Conservation (phyloP, 30 jellyfish, hydroid and myxozoan genomes). For the Pseudorhiza aurosa region DNA sequence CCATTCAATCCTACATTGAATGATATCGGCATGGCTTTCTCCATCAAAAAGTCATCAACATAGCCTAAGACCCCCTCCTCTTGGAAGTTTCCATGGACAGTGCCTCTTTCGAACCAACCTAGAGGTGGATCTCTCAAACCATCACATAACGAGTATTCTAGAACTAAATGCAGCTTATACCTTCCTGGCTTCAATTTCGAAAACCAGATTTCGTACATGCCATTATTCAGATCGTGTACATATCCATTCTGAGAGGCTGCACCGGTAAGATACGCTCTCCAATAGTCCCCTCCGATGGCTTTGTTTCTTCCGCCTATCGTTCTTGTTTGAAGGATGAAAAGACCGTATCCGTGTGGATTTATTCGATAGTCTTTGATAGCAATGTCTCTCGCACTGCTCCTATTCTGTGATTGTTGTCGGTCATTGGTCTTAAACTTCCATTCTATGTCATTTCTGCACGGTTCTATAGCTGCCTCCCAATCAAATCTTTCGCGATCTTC, state of each 20-base stretch:
- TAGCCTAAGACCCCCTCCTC: constrained; percentile 51
- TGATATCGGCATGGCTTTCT: background rate
- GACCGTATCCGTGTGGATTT: constrained; percentile 23
- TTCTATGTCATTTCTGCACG: constrained; percentile 23
- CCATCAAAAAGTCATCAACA: constrained; percentile 45
- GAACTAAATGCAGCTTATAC: constrained; percentile 21
- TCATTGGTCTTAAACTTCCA: constrained; percentile 14
- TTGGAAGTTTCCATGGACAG: constrained; percentile 37
- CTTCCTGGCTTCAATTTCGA: constrained; percentile 28
- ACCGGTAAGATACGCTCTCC: constrained; percentile 56
- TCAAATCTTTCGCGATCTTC: constrained; percentile 44
- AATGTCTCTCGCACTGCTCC: constrained; percentile 32
- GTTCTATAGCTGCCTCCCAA: constrained; percentile 45
- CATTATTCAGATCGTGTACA: constrained; percentile 52
- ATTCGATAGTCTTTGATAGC: background rate
- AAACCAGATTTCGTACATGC: constrained; percentile 57
- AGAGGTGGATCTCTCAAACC: constrained; percentile 69
- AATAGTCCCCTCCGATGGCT: constrained; percentile 59
- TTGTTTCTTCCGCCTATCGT: constrained; percentile 38
- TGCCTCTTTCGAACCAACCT: constrained; percentile 57
- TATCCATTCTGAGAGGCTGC: constrained; percentile 8
- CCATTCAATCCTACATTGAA: constrained; percentile 1
- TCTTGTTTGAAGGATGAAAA: constrained; percentile 5
- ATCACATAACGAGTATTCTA: constrained; percentile 58
- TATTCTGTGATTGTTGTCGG: background rate